These are phyloP conservation scores for Isotomurus palustris DNA, from an alignment of 2,888 invertebrate species.

Conservation along the genomic window DNA sequence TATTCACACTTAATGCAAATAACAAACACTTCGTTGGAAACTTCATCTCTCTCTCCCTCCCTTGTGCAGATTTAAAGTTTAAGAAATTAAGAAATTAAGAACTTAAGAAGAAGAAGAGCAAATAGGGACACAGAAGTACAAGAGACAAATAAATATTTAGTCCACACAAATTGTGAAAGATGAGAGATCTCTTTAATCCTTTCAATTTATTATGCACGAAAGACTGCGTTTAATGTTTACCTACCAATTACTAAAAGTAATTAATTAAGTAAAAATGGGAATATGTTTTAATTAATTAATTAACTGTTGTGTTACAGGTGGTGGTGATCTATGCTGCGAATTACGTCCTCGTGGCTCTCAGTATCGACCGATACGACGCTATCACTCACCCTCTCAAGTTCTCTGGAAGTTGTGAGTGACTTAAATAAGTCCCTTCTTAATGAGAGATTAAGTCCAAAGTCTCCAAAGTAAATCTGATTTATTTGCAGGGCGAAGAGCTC, in stretches of 20 bases:
- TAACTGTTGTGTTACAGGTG: slow-evolving; percentile 56
- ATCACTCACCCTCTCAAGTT: slow-evolving; percentile 94
- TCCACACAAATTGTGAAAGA: too few relatives aligned
- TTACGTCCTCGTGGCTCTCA: slow-evolving; percentile 84
- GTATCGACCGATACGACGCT: slow-evolving; percentile 88
- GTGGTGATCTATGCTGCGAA: slow-evolving; percentile 89
- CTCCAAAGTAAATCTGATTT: not conserved
- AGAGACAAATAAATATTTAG: too few relatives aligned
- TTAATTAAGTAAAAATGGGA: not conserved
- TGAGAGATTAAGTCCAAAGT: not conserved
- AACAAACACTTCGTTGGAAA: too few relatives aligned
- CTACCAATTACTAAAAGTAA: not conserved
- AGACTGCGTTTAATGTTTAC: not conserved
- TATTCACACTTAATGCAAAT: too few relatives aligned
- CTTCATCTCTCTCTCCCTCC: too few relatives aligned
- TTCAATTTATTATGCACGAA: too few relatives aligned
- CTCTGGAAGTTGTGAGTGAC: slow-evolving; percentile 82
- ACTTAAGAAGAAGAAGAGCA: too few relatives aligned
- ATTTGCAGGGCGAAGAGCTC: slow-evolving; percentile 74
- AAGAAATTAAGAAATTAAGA: too few relatives aligned
- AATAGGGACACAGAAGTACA: too few relatives aligned
- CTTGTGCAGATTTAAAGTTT: too few relatives aligned
- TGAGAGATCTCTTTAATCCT: too few relatives aligned
- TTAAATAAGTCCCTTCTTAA: not conserved
- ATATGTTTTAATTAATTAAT: not conserved